These are phyloP conservation scores for Anoura caudifer DNA, from an alignment of 2,113 vertebrate genomes.

Conservation along the genomic window DNA sequence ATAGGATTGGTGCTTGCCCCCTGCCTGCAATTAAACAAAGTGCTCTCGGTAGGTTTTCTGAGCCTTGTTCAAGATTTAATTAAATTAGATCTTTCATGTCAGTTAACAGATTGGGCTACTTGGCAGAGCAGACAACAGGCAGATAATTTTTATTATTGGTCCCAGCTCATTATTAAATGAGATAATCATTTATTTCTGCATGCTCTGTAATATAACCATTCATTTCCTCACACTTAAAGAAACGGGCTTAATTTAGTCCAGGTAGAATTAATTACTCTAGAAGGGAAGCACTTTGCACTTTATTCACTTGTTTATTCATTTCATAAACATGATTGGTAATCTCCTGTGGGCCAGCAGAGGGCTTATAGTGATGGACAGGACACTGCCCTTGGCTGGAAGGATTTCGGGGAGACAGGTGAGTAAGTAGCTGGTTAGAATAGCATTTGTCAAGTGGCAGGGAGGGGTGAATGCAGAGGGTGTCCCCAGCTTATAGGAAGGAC, in stretches of 20 bases:
- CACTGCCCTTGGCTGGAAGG: not conserved
- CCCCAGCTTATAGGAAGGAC: not conserved
- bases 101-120: constrained; percentile 75
- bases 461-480: too few species aligned
- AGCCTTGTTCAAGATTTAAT: constrained; percentile 80
- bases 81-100: constrained; percentile 82
- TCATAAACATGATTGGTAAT: not conserved
- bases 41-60: constrained; percentile 79
- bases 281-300: not conserved
- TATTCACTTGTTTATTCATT: not conserved
- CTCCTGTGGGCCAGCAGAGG: not conserved
- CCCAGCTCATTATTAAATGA: constrained; percentile 75
- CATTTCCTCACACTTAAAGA: constrained; percentile 40
- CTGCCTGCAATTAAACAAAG: constrained; percentile 83
- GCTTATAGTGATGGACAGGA: not conserved
- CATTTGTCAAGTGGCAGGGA: not conserved
- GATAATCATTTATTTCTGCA: constrained; percentile 64
- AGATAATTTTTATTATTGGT: constrained; percentile 69
- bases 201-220: constrained; percentile 42
- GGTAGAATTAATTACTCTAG: not conserved
- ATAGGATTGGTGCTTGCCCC: constrained; percentile 74
- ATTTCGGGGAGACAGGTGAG: not conserved
- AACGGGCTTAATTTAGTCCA: constrained; percentile 41
- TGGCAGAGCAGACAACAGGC: constrained; percentile 65
- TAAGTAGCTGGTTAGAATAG: not conserved